Conservation (phyloP, 2,888 invertebrate genomes). For the Tenthredo notha region DNA sequence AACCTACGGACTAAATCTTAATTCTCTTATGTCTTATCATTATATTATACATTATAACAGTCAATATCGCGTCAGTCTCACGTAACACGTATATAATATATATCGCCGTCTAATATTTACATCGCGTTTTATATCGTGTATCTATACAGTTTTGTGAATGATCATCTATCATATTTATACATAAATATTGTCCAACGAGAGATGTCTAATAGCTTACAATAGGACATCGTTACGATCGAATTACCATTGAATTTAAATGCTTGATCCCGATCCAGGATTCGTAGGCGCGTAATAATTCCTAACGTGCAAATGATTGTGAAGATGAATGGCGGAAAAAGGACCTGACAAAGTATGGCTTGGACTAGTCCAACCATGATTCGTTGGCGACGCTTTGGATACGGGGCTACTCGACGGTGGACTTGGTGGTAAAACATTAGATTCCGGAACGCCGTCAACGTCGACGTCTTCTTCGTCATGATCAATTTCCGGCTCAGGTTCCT, state of each 20-base stretch:
- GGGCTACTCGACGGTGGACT: constrained; percentile 72
- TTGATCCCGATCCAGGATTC: constrained; percentile 69
- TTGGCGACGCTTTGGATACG: constrained; percentile 62
- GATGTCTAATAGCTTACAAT: neutral
- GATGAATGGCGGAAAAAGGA: constrained; percentile 68
- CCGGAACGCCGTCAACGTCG: constrained; percentile 74
- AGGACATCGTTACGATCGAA: neutral
- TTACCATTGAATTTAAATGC: constrained; percentile 19
- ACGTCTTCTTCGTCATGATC: constrained; percentile 74
- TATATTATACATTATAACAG: constrained; percentile 74
- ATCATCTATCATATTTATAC: constrained; percentile 21
- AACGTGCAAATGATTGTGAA: constrained; percentile 74
- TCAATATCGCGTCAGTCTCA: constrained; percentile 66
- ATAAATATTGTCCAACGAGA: constrained; percentile 35
- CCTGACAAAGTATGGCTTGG: constrained; percentile 60
- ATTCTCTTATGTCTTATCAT: constrained; percentile 40
- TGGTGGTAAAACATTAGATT: constrained; percentile 64
- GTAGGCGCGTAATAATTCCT: constrained; percentile 74
- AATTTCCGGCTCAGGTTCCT: constrained; percentile 67
- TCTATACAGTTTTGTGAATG: constrained; percentile 37
- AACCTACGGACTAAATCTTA: constrained; percentile 37
- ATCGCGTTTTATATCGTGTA: constrained; percentile 46
- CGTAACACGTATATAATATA: constrained; percentile 57
- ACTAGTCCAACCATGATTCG: constrained; percentile 67
- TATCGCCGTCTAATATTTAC: constrained; percentile 44